Evolutionary conservation across 2,113 vertebrate species (phyloP).

Genomic region (Stercorarius parasiticus): DNA sequence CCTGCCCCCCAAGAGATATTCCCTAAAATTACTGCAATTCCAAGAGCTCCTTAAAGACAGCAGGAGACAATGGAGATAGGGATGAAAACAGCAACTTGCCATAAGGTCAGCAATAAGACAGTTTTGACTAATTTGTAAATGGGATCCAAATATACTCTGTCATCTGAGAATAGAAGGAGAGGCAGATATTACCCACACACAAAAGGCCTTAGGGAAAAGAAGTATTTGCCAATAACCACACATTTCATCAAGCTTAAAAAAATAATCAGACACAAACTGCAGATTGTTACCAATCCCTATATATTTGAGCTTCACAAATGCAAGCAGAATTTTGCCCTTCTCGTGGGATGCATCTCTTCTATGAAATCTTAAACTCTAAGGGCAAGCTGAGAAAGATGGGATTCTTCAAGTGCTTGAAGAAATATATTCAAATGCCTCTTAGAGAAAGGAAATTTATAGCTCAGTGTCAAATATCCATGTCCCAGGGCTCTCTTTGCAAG

Average conservation of each 20-base stretch:
- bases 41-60: background rate
- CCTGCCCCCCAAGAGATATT: rapidly evolving
- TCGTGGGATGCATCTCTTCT: background rate
- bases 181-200: background rate
- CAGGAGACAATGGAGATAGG: background rate
- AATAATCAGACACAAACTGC: background rate
- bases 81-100: background rate
- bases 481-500: background rate
- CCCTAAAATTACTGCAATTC: background rate
- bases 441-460: constrained; percentile 16
- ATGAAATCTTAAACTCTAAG: background rate
- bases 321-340: background rate
- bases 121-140: background rate
- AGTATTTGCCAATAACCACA: background rate
- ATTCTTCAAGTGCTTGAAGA: constrained; percentile 47
- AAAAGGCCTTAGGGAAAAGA: background rate
- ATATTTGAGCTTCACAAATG: background rate
- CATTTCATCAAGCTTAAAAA: background rate
- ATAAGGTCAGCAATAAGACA: background rate
- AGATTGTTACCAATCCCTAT: background rate
- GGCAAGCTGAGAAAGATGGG: constrained; percentile 9
- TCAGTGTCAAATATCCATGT: constrained; percentile 32
- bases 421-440: background rate
- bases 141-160: background rate
- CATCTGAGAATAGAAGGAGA: background rate